These are phyloP conservation scores for Montifringilla adamsi DNA, from an alignment of 2,113 vertebrate species.

Conservation along the genomic window DNA sequence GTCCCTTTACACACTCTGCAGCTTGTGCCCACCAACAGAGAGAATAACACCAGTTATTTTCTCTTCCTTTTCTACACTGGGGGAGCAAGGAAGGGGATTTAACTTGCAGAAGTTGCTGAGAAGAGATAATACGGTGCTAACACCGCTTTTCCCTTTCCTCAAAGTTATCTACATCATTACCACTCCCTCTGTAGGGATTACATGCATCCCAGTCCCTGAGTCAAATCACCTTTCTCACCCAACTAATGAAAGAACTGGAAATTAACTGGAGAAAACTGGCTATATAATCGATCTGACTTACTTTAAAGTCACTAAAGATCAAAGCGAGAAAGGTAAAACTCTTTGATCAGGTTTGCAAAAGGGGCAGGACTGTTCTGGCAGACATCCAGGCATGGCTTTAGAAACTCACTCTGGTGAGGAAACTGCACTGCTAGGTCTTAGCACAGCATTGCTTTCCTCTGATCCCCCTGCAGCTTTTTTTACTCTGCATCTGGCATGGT, in stretches of 20 bases:
- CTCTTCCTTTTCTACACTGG: neutral
- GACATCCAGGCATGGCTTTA: neutral
- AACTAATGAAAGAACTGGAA: neutral
- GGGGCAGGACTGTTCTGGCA: neutral
- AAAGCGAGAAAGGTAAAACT: neutral
- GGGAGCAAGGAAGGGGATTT: neutral
- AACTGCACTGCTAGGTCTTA: neutral
- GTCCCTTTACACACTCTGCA: neutral
- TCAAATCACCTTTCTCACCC: neutral
- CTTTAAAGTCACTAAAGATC: neutral
- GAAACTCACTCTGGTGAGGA: accelerated
- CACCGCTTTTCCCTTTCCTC: neutral
- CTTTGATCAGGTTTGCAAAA: neutral
- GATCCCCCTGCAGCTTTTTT: neutral
- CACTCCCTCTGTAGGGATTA: neutral
- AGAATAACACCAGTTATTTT: neutral
- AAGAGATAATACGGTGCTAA: neutral
- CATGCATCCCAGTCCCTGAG: accelerated
- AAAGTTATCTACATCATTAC: accelerated
- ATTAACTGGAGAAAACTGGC: neutral
- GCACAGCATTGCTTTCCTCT: neutral
- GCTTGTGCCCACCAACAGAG: neutral
- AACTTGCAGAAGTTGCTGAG: neutral
- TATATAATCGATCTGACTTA: neutral
- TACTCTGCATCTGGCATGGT: accelerated